These are phyloP conservation scores for Tragulus kanchil DNA, from an alignment of 2,113 vertebrate genomes.

Conservation along the genomic window DNA sequence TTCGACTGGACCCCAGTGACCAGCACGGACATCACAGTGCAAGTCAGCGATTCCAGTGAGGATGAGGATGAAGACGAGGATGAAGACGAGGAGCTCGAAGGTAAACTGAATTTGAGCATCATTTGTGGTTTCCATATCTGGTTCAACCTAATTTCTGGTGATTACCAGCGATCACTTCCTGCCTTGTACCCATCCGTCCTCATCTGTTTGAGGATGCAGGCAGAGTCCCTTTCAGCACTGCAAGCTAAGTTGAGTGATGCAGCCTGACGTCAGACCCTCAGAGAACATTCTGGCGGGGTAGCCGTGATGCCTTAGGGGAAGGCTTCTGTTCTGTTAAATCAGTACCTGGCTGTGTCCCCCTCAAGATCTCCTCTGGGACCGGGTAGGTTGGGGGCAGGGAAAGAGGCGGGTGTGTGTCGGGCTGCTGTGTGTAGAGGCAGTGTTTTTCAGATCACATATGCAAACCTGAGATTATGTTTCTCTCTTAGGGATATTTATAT, in stretches of 20 bases:
- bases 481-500: background rate
- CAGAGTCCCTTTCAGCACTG: background rate
- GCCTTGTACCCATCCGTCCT: background rate
- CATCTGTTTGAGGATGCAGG: background rate
- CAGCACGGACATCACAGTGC: conserved; percentile 96
- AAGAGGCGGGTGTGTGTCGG: background rate
- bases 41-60: conserved; percentile 98
- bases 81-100: conserved; percentile 91
- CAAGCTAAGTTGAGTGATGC: background rate
- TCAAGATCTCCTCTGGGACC: background rate
- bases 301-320: background rate
- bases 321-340: background rate
- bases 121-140: background rate
- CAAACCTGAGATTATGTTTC: background rate
- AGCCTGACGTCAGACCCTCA: background rate
- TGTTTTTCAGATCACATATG: background rate
- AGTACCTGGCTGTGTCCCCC: background rate
- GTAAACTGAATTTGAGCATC: conserved; percentile 82
- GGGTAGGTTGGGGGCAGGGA: background rate
- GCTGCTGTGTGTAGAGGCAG: background rate
- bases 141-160: background rate
- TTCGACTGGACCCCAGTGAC: conserved; percentile 98
- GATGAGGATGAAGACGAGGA: conserved; percentile 98
- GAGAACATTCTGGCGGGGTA: background rate
- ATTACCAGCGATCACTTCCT: background rate